Conservation (phyloP, 1,140 invertebrate species). For the Drosophila ananassae region DNA sequence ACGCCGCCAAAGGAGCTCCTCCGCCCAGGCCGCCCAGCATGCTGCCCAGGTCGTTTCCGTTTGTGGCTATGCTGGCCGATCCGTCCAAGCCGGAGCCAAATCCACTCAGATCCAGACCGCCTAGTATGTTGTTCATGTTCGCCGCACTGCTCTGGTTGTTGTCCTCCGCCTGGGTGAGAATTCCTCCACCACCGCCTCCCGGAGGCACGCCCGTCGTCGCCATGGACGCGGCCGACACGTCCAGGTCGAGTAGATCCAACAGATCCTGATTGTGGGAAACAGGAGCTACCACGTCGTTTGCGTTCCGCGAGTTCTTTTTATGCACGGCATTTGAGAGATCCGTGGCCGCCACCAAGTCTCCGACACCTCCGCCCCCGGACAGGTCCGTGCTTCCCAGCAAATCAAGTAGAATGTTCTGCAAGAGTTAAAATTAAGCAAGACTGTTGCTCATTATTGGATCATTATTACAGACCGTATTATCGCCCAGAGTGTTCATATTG, state of each 20-base stretch:
- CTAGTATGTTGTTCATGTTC: conserved; percentile 72
- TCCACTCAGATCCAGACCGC: conserved; percentile 64
- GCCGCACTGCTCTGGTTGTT: conserved; percentile 45
- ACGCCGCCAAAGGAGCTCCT: conserved; percentile 2
- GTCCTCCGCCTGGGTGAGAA: conserved; percentile 25
- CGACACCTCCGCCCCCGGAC: conserved; percentile 76
- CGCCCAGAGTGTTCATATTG: conserved; percentile 78
- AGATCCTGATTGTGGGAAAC: conserved; percentile 91
- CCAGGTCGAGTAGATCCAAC: conserved; percentile 91
- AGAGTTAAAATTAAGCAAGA: conserved; percentile 40
- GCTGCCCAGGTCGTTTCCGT: conserved; percentile 79
- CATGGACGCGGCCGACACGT: conserved; percentile 85
- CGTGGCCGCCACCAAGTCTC: conserved; percentile 60
- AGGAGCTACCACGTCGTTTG: conserved; percentile 74
- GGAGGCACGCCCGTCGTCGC: conserved; percentile 41
- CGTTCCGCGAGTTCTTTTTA: conserved; percentile 85
- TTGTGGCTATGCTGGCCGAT: conserved; percentile 61
- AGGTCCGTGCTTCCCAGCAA: conserved; percentile 89
- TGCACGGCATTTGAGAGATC: conserved; percentile 83
- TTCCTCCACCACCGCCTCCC: conserved; percentile 31
- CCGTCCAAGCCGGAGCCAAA: conserved; percentile 49
- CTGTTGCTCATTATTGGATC: too few species aligned
- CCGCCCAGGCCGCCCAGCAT: conserved; percentile 57
- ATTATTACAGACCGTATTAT: conserved; percentile 58
- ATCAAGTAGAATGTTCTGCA: conserved; percentile 90